A percentile compares a stretch with the other conserved stretches of the same genome.
Evolutionary conservation across 2,113 vertebrate genomes (phyloP).

Genomic region (Xiphophorus maculatus): DNA sequence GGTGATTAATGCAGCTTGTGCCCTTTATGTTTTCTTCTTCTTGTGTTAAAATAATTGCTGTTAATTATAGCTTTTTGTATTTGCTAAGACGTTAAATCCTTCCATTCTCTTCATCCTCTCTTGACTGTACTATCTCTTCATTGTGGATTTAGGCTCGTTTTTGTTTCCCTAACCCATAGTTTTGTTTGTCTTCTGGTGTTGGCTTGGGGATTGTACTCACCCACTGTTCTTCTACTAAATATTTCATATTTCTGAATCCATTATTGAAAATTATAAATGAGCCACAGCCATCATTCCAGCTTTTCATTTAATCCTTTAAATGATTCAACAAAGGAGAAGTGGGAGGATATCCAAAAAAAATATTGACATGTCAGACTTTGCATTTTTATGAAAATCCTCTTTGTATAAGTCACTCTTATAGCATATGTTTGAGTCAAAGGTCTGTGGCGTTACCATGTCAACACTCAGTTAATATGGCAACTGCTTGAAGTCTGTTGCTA

Average conservation of each 20-base stretch:
- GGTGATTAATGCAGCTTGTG: background rate
- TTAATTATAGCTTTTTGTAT: background rate
- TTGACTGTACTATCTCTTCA: background rate
- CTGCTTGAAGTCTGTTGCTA: too few relatives aligned
- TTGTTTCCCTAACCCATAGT: conserved; percentile 27
- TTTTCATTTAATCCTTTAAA: conserved; percentile 70
- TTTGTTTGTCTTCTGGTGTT: conserved; percentile 68
- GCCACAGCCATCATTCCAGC: conserved; percentile 56
- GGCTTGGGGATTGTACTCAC: conserved; percentile 46
- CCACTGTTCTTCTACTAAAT: conserved; percentile 67
- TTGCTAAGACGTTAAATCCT: conserved; percentile 4
- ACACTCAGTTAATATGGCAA: conserved; percentile 29
- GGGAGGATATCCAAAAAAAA: conserved; percentile 50
- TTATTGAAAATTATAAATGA: conserved; percentile 79
- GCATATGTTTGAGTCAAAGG: conserved; percentile 13
- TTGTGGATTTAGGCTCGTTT: conserved; percentile 22
- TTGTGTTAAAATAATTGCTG: background rate
- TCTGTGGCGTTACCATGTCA: conserved; percentile 23
- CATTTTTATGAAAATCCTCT: conserved; percentile 22
- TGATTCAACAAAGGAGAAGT: conserved; percentile 57
- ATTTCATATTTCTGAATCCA: conserved; percentile 76
- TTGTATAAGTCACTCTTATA: background rate
- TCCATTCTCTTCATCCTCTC: background rate
- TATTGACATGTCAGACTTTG: conserved; percentile 53
- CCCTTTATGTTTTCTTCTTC: conserved; percentile 5